A percentile compares a stretch with the other conserved stretches of the same genome.
Evolutionary conservation across 2,888 invertebrate genomes (phyloP).

Genomic region (Pilophorus perplexus): DNA sequence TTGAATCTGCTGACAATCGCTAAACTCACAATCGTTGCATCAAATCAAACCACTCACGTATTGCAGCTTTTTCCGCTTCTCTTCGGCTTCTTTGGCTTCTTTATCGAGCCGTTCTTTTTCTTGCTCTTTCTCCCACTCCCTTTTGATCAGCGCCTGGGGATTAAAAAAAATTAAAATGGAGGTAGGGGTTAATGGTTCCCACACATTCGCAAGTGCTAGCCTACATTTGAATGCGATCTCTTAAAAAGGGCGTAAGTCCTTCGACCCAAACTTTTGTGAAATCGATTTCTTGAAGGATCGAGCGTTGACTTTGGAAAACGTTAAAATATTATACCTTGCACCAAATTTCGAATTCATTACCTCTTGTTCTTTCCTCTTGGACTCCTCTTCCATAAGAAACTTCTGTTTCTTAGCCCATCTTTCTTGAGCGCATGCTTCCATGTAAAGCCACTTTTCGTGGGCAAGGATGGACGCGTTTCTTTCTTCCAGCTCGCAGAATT

Average conservation of each 20-base stretch:
- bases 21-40: background rate
- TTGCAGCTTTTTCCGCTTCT: background rate
- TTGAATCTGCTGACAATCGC: no score
- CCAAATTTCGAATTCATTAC: slow-evolving; percentile 47
- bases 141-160: slow-evolving; percentile 52
- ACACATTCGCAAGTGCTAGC: no score
- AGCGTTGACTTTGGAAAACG: background rate
- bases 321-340: background rate
- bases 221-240: no score
- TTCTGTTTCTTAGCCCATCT: slow-evolving; percentile 64
- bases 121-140: slow-evolving; percentile 70
- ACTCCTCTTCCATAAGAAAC: slow-evolving; percentile 57
- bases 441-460: slow-evolving; percentile 66
- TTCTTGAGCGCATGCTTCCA: slow-evolving; percentile 62
- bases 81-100: slow-evolving; percentile 52
- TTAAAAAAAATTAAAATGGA: no score
- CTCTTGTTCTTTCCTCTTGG: slow-evolving; percentile 61
- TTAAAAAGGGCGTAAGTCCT: no score
- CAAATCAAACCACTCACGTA: slow-evolving; percentile 18
- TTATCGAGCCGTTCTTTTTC: slow-evolving; percentile 58
- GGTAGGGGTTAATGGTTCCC: no score
- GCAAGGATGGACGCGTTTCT: slow-evolving; percentile 58
- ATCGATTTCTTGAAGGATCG: no score
- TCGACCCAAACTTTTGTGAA: no score
- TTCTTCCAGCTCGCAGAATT: slow-evolving; percentile 58